Conservation (phyloP, 2,888 invertebrate species). For the Drosophila prostipennis region DNA sequence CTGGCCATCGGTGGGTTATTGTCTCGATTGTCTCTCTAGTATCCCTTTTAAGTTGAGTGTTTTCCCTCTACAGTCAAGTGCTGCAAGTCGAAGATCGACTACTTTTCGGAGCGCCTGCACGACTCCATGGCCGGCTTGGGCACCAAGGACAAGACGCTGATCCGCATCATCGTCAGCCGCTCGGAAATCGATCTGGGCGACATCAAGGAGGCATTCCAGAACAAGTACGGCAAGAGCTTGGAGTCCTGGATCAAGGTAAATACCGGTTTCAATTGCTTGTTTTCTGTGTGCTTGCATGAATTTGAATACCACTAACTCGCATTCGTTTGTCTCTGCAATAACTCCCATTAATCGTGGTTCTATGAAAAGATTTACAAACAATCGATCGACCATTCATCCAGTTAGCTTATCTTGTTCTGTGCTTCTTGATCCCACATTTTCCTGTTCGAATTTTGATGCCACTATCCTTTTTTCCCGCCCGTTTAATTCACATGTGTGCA, state of each 20-base stretch:
- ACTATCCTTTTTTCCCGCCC: conserved; percentile 3
- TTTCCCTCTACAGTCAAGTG: conserved; percentile 88
- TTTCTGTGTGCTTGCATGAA: conserved; percentile 9
- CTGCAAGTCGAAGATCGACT: conserved; percentile 95
- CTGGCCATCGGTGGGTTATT: conserved; percentile 91
- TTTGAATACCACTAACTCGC: conserved; percentile 20
- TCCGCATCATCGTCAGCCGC: conserved; percentile 95
- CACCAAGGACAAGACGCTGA: conserved; percentile 95
- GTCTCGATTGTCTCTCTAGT: too few relatives aligned
- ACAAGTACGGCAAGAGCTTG: conserved; percentile 92
- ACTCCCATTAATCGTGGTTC: conserved; percentile 16
- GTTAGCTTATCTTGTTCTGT: conserved; percentile 20
- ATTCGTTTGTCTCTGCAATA: conserved; percentile 16
- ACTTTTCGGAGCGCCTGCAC: conserved; percentile 95
- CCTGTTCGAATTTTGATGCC: conserved; percentile 6
- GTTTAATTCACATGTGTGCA: conserved; percentile 58
- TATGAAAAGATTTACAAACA: background rate
- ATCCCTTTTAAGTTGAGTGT: background rate
- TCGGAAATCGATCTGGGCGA: conserved; percentile 96
- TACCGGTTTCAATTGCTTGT: conserved; percentile 15
- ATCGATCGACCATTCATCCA: background rate
- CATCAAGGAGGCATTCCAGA: conserved; percentile 95
- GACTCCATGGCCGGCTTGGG: conserved; percentile 94
- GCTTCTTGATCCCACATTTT: background rate
- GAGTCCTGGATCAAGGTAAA: conserved; percentile 93